These are phyloP conservation scores for Arothron firmamentum DNA, from an alignment of 2,113 vertebrate species.

Conservation along the genomic window DNA sequence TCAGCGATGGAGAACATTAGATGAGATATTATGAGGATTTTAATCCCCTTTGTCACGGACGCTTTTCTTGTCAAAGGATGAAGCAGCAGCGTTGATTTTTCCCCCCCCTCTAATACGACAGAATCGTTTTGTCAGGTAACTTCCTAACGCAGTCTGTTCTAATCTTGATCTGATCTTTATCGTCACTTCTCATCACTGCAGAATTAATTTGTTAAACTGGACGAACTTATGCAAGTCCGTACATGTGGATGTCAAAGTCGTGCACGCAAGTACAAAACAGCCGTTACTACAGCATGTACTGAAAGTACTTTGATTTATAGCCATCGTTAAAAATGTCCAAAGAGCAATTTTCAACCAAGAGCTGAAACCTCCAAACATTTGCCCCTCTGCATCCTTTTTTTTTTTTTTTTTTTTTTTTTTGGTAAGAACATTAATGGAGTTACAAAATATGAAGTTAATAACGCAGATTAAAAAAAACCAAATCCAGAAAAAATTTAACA, in stretches of 20 bases:
- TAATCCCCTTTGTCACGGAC: conserved; percentile 23
- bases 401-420: neutral
- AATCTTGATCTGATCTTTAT: too few species aligned
- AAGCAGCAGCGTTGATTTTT: conserved; percentile 10
- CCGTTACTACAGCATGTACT: neutral
- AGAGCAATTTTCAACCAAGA: too few species aligned
- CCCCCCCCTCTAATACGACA: neutral
- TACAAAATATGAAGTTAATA: too few species aligned
- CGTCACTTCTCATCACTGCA: too few species aligned
- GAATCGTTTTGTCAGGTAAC: conserved; percentile 48
- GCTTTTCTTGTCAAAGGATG: conserved; percentile 19
- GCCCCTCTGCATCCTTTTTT: neutral
- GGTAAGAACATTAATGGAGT: too few species aligned
- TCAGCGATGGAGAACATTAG: conserved; percentile 24
- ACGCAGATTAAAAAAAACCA: too few species aligned
- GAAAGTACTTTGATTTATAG: too few species aligned
- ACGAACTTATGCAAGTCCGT: neutral
- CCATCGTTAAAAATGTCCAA: too few species aligned
- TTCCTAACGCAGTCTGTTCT: neutral
- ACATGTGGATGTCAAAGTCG: neutral
- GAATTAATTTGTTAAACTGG: neutral
- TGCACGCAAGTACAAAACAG: neutral
- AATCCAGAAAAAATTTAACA: too few species aligned
- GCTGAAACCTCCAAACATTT: too few species aligned
- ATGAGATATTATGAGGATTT: conserved; percentile 52